These are phyloP conservation scores for Parambassis ranga DNA, from an alignment of 2,797 vertebrate genomes.

Conservation along the genomic window DNA sequence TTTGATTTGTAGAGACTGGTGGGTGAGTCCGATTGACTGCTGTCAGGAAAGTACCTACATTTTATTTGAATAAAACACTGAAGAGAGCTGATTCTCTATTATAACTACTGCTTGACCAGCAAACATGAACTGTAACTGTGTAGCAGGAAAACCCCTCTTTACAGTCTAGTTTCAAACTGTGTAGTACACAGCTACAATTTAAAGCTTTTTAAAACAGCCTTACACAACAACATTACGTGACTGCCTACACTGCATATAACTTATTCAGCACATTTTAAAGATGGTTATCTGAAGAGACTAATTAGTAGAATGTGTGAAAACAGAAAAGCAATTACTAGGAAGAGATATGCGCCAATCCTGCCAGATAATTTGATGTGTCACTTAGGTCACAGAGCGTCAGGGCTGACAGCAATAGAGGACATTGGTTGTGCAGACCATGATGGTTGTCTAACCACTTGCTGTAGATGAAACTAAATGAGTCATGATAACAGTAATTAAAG, in stretches of 20 bases:
- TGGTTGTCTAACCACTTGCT: slow-evolving; percentile 6
- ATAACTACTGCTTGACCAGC: slow-evolving; percentile 16
- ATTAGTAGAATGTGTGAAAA: not conserved
- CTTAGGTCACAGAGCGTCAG: not conserved
- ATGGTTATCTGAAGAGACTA: not conserved
- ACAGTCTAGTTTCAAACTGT: not conserved
- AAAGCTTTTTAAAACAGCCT: not conserved
- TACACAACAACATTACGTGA: not conserved
- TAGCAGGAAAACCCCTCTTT: slow-evolving; percentile 13
- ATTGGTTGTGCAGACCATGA: slow-evolving; percentile 1
- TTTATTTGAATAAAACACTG: not conserved
- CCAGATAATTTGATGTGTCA: not conserved
- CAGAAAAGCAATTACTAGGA: not conserved
- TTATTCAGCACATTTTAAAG: not conserved
- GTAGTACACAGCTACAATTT: not conserved
- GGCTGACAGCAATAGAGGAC: not conserved
- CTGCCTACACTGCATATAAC: no score
- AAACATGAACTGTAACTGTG: not conserved
- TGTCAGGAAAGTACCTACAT: slow-evolving; percentile 7
- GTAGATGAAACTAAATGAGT: slow-evolving; percentile 28
- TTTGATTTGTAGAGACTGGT: no score
- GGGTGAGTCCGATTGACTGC: not conserved
- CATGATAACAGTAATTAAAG: slow-evolving; percentile 33
- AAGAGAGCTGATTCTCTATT: not conserved
- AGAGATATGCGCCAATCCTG: not conserved